These are phyloP conservation scores for Noctilio leporinus DNA, from an alignment of 2,113 vertebrate species.

Conservation along the genomic window DNA sequence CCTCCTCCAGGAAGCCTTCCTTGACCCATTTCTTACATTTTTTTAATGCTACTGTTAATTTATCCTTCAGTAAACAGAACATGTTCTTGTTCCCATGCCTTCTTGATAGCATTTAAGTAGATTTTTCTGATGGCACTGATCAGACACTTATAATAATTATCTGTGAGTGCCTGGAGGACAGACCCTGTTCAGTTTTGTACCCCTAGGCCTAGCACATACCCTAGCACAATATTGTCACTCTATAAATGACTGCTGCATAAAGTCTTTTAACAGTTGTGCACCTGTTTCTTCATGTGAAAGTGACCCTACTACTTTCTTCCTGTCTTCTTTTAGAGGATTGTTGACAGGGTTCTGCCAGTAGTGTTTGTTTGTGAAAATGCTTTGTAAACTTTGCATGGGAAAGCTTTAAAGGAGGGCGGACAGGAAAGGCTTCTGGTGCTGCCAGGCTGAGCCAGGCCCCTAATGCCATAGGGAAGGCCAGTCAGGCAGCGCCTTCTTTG, in stretches of 20 bases:
- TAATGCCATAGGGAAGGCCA: neutral
- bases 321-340: neutral
- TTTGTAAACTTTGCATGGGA: neutral
- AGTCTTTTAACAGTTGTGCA: neutral
- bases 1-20: constrained; percentile 7
- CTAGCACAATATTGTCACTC: neutral
- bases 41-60: neutral
- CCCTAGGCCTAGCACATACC: neutral
- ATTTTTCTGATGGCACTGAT: neutral
- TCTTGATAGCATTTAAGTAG: neutral
- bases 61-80: neutral
- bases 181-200: neutral
- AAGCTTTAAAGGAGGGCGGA: neutral
- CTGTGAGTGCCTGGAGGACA: neutral
- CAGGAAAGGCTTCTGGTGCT: neutral
- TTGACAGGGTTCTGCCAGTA: neutral
- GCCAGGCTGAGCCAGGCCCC: neutral
- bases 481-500: neutral
- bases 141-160: neutral
- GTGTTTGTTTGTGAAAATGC: neutral
- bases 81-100: neutral
- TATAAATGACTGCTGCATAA: neutral
- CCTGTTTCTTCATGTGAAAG: constrained; percentile 25
- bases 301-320: neutral
- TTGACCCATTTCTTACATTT: neutral